phyloP scores from a whole-genome alignment of 2,113 vertebrate genomes.

The Heloderma charlesbogerti region DNA sequence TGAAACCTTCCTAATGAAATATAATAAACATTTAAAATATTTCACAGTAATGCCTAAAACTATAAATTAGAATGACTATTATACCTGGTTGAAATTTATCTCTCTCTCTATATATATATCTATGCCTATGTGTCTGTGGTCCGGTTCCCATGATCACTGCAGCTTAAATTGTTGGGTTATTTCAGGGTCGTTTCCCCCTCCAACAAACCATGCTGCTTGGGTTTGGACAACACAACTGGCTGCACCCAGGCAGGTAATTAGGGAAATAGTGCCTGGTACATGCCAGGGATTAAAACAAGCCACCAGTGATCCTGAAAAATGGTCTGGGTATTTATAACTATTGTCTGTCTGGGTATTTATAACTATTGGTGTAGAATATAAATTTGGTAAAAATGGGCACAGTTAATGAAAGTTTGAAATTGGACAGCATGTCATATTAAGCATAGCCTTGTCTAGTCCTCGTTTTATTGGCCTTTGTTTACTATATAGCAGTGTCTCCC shows the following conservation, averaged over 20 bases:
- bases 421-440: not conserved
- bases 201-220: too few relatives aligned
- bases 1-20: accelerated
- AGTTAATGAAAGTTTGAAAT: not conserved
- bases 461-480: not conserved
- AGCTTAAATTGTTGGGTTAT: too few relatives aligned
- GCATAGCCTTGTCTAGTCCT: not conserved
- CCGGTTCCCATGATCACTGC: too few relatives aligned
- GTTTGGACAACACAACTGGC: too few relatives aligned
- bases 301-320: too few relatives aligned
- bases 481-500: not conserved
- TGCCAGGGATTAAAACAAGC: too few relatives aligned
- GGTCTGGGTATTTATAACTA: too few relatives aligned
- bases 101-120: too few relatives aligned
- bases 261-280: too few relatives aligned
- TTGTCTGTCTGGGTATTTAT: too few relatives aligned
- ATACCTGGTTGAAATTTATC: accelerated
- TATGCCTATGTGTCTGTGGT: accelerated
- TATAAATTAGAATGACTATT: not conserved
- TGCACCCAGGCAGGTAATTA: too few relatives aligned
- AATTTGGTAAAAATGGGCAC: not conserved
- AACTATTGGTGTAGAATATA: accelerated
- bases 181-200: too few relatives aligned
- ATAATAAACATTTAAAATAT: not conserved
- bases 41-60: accelerated